phyloP scores from a whole-genome alignment of 2,888 invertebrate genomes.

The Ophioninae sp. region DNA sequence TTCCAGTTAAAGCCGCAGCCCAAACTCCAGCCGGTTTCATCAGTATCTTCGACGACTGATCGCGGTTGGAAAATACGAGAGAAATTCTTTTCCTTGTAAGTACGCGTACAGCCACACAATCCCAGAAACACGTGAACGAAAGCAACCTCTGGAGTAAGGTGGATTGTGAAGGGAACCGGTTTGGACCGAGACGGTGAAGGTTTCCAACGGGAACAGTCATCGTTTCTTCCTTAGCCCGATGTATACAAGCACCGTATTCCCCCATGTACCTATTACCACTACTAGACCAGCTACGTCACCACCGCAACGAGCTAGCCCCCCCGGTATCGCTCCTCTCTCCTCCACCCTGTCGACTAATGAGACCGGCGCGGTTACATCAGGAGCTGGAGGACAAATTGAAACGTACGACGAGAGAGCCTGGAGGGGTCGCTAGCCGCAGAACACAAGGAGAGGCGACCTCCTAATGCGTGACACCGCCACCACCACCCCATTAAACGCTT shows the following conservation, averaged over 20 bases:
- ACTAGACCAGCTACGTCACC: slow-evolving; percentile 29
- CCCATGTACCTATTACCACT: slow-evolving; percentile 42
- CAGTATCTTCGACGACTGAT: slow-evolving; percentile 33
- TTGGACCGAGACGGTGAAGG: slow-evolving; percentile 56
- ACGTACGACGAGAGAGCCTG: slow-evolving; percentile 76
- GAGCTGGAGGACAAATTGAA: slow-evolving; percentile 79
- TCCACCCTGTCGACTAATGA: slow-evolving; percentile 74
- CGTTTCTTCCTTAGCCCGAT: slow-evolving; percentile 52
- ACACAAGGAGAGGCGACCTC: slow-evolving; percentile 69
- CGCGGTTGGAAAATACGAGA: slow-evolving; percentile 67
- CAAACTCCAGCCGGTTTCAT: slow-evolving; percentile 4
- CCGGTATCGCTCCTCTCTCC: slow-evolving; percentile 28
- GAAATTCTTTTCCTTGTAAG: slow-evolving; percentile 4
- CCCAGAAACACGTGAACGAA: neutral
- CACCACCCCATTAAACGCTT: slow-evolving; percentile 50
- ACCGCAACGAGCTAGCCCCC: slow-evolving; percentile 14
- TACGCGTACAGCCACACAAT: neutral
- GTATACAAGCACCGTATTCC: slow-evolving; percentile 29
- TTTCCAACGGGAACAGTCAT: slow-evolving; percentile 43
- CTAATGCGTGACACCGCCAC: slow-evolving; percentile 72
- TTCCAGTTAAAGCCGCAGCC: neutral
- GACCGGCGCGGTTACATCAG: slow-evolving; percentile 79
- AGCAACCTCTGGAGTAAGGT: slow-evolving; percentile 70
- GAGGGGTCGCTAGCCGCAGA: slow-evolving; percentile 69
- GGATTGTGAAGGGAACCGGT: slow-evolving; percentile 76